Evolutionary conservation across 2,113 vertebrate species (phyloP), one percentile per base, ranked within the genome.

Genomic region (Proterorhinus semilunaris): DNA sequence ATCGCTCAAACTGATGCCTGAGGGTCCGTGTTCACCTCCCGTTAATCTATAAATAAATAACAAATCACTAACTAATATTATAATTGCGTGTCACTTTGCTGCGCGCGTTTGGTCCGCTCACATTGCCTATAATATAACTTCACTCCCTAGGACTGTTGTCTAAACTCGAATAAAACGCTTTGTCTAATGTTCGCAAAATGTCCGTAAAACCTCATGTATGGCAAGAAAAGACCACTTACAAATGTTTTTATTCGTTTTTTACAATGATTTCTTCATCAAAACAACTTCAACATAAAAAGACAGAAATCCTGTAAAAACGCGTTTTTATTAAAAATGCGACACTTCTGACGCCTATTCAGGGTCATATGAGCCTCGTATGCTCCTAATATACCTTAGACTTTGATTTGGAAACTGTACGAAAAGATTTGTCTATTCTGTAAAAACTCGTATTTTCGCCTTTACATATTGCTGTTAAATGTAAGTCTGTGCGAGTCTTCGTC

Each of bases 291-390:
- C 66, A 80, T 49, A 85, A 82, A 84, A 81, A 58, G 47, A 78
- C 51, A 81, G 68, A 78, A 62, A 76, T 59, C n/a, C 4, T 15
- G 67, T 1, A 72, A 58, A 75, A 80, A 76, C 3, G 27, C 16
- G 27, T 80, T 27, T 88, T 90, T 90, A 83, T 90, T 90, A 51
- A 27, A 75, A 79, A 71, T 74, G 76, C 27, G 73, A 73, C 68
- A 77, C 43, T 65, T 8, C 12, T 80, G 86, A 73, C 16, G 72
- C 63, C 6, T 11, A 11, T 57, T 6, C n/a, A 1, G 7, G 16
- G 49, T 44, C 11, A 63, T 78, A 42, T 45, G 68, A 73, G 58
- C 64, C n/a, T 54, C 5, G 0, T 65, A 6, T 42, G 0, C 5
- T 11, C 9, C 45, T 5, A n/a, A 52, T 45, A 48, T 17, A 52